These are phyloP conservation scores for Dendronephthya gigantea DNA, from an alignment of 64 coral and sea anemone genomes.

Conservation along the genomic window DNA sequence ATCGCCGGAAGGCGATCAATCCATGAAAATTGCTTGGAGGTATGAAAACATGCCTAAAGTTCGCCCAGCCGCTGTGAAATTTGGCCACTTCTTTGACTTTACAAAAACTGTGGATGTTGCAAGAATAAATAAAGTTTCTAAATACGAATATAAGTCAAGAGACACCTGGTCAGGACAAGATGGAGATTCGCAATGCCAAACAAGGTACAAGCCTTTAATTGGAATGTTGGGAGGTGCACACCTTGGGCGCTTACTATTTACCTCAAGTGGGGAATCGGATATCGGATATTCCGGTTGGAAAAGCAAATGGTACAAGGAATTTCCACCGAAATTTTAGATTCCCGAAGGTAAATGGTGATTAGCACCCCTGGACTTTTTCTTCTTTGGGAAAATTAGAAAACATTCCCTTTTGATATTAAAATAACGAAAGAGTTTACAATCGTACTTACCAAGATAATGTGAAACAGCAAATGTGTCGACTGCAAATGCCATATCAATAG, in stretches of 20 bases:
- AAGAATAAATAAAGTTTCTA: constrained; percentile 30
- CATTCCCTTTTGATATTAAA: background rate
- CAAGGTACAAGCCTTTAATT: background rate
- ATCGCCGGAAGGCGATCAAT: background rate
- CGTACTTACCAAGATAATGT: background rate
- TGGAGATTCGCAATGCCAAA: background rate
- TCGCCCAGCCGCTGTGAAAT: constrained; percentile 26
- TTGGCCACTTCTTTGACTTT: constrained; percentile 93
- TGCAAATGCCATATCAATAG: too few relatives aligned
- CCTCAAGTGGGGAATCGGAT: too few relatives aligned
- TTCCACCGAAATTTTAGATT: too few relatives aligned
- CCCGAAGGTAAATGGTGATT: too few relatives aligned
- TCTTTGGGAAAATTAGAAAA: too few relatives aligned
- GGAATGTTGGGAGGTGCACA: too few relatives aligned
- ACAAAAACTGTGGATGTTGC: constrained; percentile 62
- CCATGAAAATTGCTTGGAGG: constrained; percentile 97
- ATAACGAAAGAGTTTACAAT: background rate
- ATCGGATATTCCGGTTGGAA: too few relatives aligned
- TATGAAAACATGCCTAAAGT: constrained; percentile 75
- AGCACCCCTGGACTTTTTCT: too few relatives aligned
- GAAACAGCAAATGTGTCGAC: too few relatives aligned
- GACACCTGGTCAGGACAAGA: background rate
- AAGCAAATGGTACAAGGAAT: too few relatives aligned
- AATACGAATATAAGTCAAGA: background rate
- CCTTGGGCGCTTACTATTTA: too few relatives aligned